phyloP scores from a whole-genome alignment of 2,888 invertebrate species.

The Patella caerulea region DNA sequence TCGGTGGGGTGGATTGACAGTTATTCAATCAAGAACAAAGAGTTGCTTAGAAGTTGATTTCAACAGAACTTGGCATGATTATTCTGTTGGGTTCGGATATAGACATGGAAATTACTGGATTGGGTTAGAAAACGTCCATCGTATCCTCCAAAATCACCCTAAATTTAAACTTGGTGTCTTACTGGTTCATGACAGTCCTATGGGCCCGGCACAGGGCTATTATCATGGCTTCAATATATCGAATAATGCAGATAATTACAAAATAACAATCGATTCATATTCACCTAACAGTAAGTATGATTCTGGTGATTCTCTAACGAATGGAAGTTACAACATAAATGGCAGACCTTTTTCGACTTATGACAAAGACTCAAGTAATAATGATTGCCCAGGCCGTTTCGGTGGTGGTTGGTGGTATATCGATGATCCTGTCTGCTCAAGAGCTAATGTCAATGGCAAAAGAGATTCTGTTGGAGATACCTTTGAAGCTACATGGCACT shows the following conservation, averaged over 20 bases:
- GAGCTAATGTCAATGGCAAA: not conserved
- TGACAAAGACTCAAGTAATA: not conserved
- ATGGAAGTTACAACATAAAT: not conserved
- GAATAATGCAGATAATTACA: not conserved
- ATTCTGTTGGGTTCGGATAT: not conserved
- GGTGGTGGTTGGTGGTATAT: not conserved
- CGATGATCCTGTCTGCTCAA: not conserved
- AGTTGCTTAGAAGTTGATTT: not conserved
- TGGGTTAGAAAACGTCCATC: not conserved
- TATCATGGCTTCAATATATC: not conserved
- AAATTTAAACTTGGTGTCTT: not conserved
- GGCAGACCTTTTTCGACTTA: not conserved
- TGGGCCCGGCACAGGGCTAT: not conserved
- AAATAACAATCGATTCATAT: not conserved
- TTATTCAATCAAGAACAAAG: not conserved
- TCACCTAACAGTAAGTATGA: not conserved
- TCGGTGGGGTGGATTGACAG: not conserved
- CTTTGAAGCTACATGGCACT: not conserved
- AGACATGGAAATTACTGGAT: not conserved
- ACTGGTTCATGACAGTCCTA: not conserved
- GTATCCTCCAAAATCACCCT: not conserved
- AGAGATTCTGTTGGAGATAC: not conserved
- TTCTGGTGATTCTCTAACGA: not conserved
- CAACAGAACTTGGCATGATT: not conserved
- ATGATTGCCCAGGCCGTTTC: not conserved